These are phyloP conservation scores for Poeciliopsis gracilis DNA, from an alignment of 2,797 vertebrate species.

Conservation along the genomic window DNA sequence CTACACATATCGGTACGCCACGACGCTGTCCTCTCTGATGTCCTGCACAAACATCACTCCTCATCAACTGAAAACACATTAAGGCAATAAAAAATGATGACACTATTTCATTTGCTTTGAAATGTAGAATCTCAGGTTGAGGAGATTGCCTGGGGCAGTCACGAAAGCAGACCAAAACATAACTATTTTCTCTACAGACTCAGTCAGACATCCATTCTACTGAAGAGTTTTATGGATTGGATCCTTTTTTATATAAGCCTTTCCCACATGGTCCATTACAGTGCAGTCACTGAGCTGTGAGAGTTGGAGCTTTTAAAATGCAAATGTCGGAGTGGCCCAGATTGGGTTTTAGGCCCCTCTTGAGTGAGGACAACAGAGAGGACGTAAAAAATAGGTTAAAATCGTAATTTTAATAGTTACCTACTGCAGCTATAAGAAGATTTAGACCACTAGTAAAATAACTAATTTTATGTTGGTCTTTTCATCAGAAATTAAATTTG, in stretches of 20 bases:
- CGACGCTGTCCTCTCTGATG: background rate
- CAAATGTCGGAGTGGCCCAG: background rate
- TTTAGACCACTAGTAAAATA: background rate
- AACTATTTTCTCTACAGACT: background rate
- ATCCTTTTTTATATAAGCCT: constrained; percentile 1
- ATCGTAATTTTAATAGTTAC: too few species aligned
- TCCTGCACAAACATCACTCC: background rate
- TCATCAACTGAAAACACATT: background rate
- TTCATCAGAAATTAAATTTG: background rate
- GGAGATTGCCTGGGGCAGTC: background rate
- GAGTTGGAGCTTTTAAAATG: constrained; percentile 37
- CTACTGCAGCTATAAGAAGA: background rate
- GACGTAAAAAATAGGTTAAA: too few species aligned
- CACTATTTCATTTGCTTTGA: background rate
- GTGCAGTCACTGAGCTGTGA: constrained; percentile 1
- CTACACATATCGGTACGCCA: background rate
- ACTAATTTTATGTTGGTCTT: background rate
- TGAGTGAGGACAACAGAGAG: background rate
- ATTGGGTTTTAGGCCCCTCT: constrained; percentile 10
- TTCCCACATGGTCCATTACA: constrained; percentile 14
- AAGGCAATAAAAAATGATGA: background rate
- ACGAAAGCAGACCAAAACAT: constrained; percentile 3
- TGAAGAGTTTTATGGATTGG: background rate
- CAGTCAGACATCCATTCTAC: background rate
- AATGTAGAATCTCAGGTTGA: background rate